Evolutionary conservation across 2,888 invertebrate species (phyloP), one percentile per base, ranked within the genome.

Genomic region (Hydrotaea cyrtoneurina): DNA sequence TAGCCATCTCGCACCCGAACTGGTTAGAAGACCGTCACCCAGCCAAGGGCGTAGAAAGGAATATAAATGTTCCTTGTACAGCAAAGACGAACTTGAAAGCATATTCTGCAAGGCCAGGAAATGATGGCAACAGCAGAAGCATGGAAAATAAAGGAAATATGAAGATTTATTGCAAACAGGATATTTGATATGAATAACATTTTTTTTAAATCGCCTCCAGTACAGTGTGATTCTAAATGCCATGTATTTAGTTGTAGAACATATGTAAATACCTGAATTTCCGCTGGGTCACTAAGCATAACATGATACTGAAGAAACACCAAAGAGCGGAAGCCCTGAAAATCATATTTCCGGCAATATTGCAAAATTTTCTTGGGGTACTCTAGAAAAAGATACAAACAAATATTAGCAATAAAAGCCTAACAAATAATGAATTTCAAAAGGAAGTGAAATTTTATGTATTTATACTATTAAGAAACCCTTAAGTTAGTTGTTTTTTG

Each of bases 61-160:
- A 85, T 93, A 93, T 8, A 90, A 86, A n/a, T 87, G 84, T 26
- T 93, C 91, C 88, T 94, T 94, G 72, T 92, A 92, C 13, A 94
- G 90, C 82, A 93, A 90, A 72, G 90, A 91, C 0, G 90, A 92
- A 81, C 92, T 93, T 39, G 90, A 88, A 76, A 91, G 86, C 72
- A 91, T 89, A 74, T 88, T 88, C 91, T 91, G 78, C 46, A 43
- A 39, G 19, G 0, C 2, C 8, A 13, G 55, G 17, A 50, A 26
- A 69, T 31, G 31, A 31, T 31, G 3, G 7, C 31, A 31, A 7
- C 31, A 31, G 31, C 31, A 31, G 2, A 4, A 31, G 7, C 7
- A 31, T 31, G 31, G 7, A 64, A 55, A n/a, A 36, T 13, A 26
- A 69, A 46, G 13, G 8, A 59, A 43, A 43, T 13, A 43, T 57